phyloP scores from a whole-genome alignment of 2,113 vertebrate genomes.

The Myotis yumanensis region DNA sequence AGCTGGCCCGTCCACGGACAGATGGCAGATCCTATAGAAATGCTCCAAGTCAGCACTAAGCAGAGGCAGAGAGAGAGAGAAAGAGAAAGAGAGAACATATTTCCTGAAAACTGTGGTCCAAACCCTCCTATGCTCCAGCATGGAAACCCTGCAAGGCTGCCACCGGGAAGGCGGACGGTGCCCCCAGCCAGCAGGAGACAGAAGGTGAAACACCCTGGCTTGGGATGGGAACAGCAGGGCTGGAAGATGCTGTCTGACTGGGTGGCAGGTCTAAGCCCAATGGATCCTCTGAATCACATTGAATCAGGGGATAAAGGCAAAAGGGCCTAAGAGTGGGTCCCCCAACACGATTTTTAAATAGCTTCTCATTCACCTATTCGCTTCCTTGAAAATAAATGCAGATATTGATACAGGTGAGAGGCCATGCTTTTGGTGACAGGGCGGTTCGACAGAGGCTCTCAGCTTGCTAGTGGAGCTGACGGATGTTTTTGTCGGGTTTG shows the following conservation, averaged over 20 bases:
- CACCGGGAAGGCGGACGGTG: not conserved
- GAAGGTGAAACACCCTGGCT: not conserved
- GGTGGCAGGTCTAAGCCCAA: not conserved
- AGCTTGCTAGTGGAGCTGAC: not conserved
- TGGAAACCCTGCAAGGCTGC: constrained; percentile 8
- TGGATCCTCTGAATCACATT: constrained; percentile 8
- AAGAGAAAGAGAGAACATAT: not conserved
- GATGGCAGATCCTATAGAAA: constrained; percentile 65
- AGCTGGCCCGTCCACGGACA: constrained; percentile 51
- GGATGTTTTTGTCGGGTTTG: constrained; percentile 66
- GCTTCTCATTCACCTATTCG: not conserved
- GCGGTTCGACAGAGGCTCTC: not conserved
- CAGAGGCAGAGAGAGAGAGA: not conserved
- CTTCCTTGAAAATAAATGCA: constrained; percentile 7
- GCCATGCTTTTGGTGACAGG: not conserved
- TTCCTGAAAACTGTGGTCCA: constrained; percentile 60
- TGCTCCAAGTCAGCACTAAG: constrained; percentile 49
- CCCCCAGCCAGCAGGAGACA: not conserved
- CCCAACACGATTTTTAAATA: not conserved
- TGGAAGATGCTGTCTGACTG: not conserved
- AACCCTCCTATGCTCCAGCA: constrained; percentile 55
- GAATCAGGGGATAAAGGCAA: not conserved
- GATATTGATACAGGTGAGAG: not conserved
- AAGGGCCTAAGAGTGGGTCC: not conserved
- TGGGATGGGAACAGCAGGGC: not conserved